Evolutionary conservation across 2,113 vertebrate species (phyloP), one percentile per base, ranked within the genome.

Genomic region (Thunnus maccoyii): DNA sequence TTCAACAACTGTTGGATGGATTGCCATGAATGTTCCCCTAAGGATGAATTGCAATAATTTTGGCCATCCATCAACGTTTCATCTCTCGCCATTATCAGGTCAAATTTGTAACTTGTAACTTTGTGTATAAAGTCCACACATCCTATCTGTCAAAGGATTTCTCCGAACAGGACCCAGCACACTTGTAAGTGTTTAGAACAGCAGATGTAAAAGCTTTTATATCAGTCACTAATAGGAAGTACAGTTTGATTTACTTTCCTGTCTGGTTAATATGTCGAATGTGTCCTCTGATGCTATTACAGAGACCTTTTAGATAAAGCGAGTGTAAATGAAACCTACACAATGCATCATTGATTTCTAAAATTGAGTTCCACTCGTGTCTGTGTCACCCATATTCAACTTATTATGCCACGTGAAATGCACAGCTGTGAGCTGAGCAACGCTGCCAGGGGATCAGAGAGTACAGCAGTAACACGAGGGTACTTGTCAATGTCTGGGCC

Each of bases 391-490:
- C 41, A 51, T 25, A 64, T 66, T 68, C 50, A 52, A 61, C 44
- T 60, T 63, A 55, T 16, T 18, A n/a, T 11, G 6, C 47, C 47
- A 46, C 17, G n/a, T 47, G 30, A 60, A 72, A 32, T 60, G 71
- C 78, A 67, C 78, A 80, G 71, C 86, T 87, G 82, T 70, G 84
- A 83, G 52, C 55, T 64, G 82, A 85, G 79, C 81, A 72, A 48
- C 51, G 3, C 64, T 66, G 83, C 85, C 77, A 64, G 79, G 32
- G 80, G 77, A 85, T 61, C 63, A 25, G 56, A 56, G 52, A 78
- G 58, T 25, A 41, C 64, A 71, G 52, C 74, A 15, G 20, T 16
- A 44, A 62, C 54, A 56, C 4, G 56, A 71, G 71, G 80, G 60
- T 46, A 36, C 44, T 85, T 71, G 63, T 85, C 85, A 65, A 48